Conservation (phyloP, 1,140 invertebrate species). For the Potamilus streckersoni region DNA sequence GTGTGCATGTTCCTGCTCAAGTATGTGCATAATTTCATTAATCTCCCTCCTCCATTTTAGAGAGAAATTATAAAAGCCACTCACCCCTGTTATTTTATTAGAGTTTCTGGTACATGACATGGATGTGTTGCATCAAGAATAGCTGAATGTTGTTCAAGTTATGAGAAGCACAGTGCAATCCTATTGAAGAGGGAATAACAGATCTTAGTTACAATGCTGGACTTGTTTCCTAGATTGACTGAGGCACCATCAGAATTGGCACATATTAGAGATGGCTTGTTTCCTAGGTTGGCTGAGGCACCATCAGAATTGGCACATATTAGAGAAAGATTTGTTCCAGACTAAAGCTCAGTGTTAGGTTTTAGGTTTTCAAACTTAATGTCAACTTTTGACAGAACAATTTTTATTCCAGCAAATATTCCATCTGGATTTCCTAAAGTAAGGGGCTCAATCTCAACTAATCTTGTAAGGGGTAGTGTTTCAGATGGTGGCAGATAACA, state of each 20-base stretch:
- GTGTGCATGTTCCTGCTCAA: slow-evolving; percentile 1
- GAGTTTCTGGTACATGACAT: not conserved
- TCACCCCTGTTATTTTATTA: slow-evolving; percentile 14
- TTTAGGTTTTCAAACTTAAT: slow-evolving; percentile 5
- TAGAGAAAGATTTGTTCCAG: no score
- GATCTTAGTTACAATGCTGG: slow-evolving; percentile 5
- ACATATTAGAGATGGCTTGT: no score
- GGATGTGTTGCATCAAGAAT: slow-evolving; percentile 13
- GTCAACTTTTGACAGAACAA: not conserved
- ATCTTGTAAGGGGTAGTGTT: not conserved
- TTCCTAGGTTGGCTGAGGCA: slow-evolving; percentile 3
- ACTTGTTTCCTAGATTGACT: not conserved
- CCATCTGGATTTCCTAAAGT: not conserved
- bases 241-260: slow-evolving; percentile 6
- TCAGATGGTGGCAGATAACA: no score
- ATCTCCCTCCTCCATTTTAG: slow-evolving; percentile 15
- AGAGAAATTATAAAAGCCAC: slow-evolving; percentile 14
- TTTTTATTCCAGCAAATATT: slow-evolving; percentile 1
- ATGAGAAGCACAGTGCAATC: slow-evolving; percentile 21
- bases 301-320: not conserved
- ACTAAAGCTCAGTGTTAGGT: not conserved
- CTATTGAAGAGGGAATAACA: slow-evolving; percentile 3
- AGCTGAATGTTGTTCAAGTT: slow-evolving; percentile 4
- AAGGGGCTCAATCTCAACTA: not conserved
- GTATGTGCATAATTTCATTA: slow-evolving; percentile 6